A percentile compares a stretch with the other conserved stretches of the same genome.
Conservation (phyloP, 2,888 invertebrate genomes). For the Leptogaster cylindrica region DNA sequence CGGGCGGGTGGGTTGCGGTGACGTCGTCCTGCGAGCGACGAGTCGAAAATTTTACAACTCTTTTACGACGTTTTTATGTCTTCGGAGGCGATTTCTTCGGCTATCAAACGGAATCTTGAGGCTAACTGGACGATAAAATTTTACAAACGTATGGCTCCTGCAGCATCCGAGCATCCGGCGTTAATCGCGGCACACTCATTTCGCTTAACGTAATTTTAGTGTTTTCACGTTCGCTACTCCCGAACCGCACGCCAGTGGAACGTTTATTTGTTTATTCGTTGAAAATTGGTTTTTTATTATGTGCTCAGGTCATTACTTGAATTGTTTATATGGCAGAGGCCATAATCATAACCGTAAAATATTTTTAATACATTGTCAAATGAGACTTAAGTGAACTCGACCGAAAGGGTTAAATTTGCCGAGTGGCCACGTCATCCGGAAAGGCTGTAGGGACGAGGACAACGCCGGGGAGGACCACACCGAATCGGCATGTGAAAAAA, state of each 20-base stretch:
- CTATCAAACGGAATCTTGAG: slow-evolving; percentile 1
- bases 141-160: slow-evolving; percentile 8
- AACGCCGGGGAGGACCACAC: neutral
- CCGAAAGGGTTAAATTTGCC: slow-evolving; percentile 37
- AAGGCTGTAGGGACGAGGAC: neutral
- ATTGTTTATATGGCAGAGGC: slow-evolving; percentile 42
- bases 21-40: too few relatives aligned
- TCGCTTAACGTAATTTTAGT: slow-evolving; percentile 25
- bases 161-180: slow-evolving; percentile 11
- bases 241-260: neutral
- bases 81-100: slow-evolving; percentile 42
- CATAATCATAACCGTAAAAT: slow-evolving; percentile 45
- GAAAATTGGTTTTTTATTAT: slow-evolving; percentile 48
- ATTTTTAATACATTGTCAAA: slow-evolving; percentile 41
- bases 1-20: too few relatives aligned
- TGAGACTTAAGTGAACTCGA: slow-evolving; percentile 39
- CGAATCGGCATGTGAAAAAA: slow-evolving; percentile 6
- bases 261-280: slow-evolving; percentile 44
- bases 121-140: slow-evolving; percentile 21
- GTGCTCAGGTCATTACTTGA: slow-evolving; percentile 45
- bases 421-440: slow-evolving; percentile 22
- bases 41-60: slow-evolving; percentile 42
- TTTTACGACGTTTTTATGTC: slow-evolving; percentile 45
- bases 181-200: slow-evolving; percentile 17
- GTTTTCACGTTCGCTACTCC: neutral